Evolutionary conservation across 2,797 vertebrate species (phyloP), one percentile per base, ranked within the genome.

Genomic region (Synanceia verrucosa): DNA sequence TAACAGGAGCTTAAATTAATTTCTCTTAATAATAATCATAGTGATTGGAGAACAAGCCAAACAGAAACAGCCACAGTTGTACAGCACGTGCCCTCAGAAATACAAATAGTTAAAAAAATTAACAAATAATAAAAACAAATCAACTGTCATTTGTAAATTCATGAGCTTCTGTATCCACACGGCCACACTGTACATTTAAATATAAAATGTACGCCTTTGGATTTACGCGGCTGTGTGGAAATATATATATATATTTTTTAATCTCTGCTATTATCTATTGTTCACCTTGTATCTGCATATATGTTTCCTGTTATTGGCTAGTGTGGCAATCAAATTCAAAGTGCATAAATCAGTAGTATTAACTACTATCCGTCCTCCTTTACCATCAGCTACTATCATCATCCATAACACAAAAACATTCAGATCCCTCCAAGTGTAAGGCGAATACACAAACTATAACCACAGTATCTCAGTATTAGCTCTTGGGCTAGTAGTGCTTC

Each of bases 291-390:
- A 21, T 72, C 60, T 73, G 53, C 48, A 46, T 67, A 52, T 26
- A 37, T 72, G 33, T 64, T 62, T 31, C 39, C 71, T 31, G 28
- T 65, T 39, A 39, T 47, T 62, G 74, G 73, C 26, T 48, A 60
- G 36, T 21, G 70, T 86, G 76, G 65, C 77, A 56, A 82, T 79
- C 75, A 61, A 79, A 76, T 81, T 84, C 81, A 92, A 94, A 91
- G 93, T 93, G 92, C 92, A 88, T 88, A 84, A 86, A 87, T 89
- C 89, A 93, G 88, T 90, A 92, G 87, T 85, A 76, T 72, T 53
- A 75, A 89, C 81, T 83, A 86, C 83, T 68, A 79, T 77, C 44
- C 43, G 39, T 80, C 68, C 68, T 80, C 78, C 31, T 66, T 79
- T 65, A 59, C 62, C 69, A 46, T 86, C 70, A 78, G 59, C 57